Evolutionary conservation across 2,888 invertebrate genomes (phyloP), one percentile per base, ranked within the genome.

Genomic region (Spisula subtruncata): DNA sequence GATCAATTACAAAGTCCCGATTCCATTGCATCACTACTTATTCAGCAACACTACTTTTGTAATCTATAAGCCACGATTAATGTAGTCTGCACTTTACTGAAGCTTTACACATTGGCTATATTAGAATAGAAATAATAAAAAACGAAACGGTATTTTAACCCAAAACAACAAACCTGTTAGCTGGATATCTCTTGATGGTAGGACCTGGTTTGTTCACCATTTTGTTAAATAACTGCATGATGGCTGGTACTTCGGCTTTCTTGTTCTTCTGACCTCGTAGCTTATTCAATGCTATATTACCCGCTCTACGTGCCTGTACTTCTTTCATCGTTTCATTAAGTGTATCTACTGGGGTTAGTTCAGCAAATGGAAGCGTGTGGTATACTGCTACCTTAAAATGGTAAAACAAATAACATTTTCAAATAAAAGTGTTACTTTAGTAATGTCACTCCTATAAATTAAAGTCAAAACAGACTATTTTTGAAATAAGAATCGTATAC

Each of bases 301-400:
- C 92, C 25, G 84, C 88, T 14, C 93, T 90, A 12, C 93, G 86
- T 1, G 87, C 83, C 51, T 92, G 92, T 32, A 94, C 91, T 5
- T 92, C 93, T 18, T 92, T 90, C 12, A 94, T 66, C 8, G 87
- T 89, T 12, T 91, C 71, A n/a, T 90, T 86, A 25, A 86, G 41
- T 20, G 89, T 86, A 41, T 93, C 92, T 0, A 93, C 83, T 0
- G 94, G 93, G 1, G 92, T 66, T 10, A 95, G 88, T 14, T 95
- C 94, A 12, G 92, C 92, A 85, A 95, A 95, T 16, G 93, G 92
- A 14, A 95, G 81, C 0, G 94, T 90, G 79, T 93, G 94, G 81
- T 94, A 95, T 0, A 95, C 94, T 5, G 92, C 93, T 35, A 94
- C 91, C 94, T 95, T 80, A 20, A 46, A 71, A 54, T 2, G n/a